These are phyloP conservation scores for Girardinus metallicus DNA, from an alignment of 2,797 vertebrate genomes.

Conservation along the genomic window DNA sequence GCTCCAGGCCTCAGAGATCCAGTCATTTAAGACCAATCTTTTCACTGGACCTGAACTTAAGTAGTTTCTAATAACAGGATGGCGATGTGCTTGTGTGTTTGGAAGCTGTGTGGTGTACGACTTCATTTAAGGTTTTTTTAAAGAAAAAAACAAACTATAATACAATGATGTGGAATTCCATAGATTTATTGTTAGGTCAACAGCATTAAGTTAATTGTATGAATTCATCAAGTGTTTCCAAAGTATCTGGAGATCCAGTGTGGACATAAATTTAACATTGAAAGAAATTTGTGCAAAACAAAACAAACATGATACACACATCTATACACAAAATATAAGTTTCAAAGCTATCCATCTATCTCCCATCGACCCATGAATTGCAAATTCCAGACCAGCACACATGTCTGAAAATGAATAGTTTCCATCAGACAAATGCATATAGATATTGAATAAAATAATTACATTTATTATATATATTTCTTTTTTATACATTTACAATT, in stretches of 20 bases:
- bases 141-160: background rate
- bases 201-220: background rate
- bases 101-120: background rate
- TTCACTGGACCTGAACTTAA: background rate
- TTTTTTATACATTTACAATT: background rate
- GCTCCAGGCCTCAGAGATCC: background rate
- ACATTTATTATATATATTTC: background rate
- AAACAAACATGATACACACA: no score
- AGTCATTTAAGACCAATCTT: conserved; percentile 4
- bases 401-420: background rate
- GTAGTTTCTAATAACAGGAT: background rate
- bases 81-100: background rate
- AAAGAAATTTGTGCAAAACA: background rate
- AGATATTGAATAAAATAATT: background rate
- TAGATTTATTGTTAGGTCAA: background rate
- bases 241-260: background rate
- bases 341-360: background rate
- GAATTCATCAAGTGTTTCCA: background rate
- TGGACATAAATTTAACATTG: background rate
- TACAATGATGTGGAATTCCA: background rate
- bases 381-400: background rate
- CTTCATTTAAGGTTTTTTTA: background rate
- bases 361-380: background rate
- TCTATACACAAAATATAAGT: background rate
- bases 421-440: background rate